phyloP scores from a whole-genome alignment of 1,140 invertebrate species.

The Tetramorium alpestre region DNA sequence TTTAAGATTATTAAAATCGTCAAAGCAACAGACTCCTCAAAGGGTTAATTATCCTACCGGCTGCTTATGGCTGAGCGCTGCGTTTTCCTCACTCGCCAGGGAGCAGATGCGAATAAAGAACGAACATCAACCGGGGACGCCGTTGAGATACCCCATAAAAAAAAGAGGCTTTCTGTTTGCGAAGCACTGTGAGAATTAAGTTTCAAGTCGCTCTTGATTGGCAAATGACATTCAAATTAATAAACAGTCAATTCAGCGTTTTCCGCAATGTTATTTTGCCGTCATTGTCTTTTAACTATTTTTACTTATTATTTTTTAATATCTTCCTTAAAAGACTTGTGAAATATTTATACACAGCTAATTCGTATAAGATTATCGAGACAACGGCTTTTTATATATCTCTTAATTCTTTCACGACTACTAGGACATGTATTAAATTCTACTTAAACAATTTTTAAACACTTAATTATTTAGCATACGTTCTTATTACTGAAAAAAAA shows the following conservation, averaged over 20 bases:
- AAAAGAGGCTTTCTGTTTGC: conserved; percentile 66
- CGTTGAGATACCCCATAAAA: conserved; percentile 50
- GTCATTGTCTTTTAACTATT: not conserved
- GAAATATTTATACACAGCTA: not conserved
- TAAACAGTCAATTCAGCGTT: not conserved
- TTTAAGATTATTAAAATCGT: conserved; percentile 86
- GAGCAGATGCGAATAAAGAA: conserved; percentile 79
- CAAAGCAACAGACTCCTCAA: conserved; percentile 83
- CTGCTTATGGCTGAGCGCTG: conserved; percentile 84
- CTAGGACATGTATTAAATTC: no score
- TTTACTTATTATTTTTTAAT: not conserved
- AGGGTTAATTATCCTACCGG: conserved; percentile 85
- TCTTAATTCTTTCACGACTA: not conserved
- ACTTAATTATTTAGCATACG: no score
- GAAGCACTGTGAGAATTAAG: conserved; percentile 66
- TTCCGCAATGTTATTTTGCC: not conserved
- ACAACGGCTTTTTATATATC: not conserved
- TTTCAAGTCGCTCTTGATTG: conserved; percentile 31
- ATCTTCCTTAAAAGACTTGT: not conserved
- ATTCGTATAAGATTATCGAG: not conserved
- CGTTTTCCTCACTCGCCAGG: conserved; percentile 71
- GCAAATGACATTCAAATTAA: not conserved
- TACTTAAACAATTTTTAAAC: no score
- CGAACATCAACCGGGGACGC: conserved; percentile 56
- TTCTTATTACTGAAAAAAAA: no score